Evolutionary conservation across 1,140 invertebrate genomes (phyloP).

Genomic region (Drosophila arizonae): DNA sequence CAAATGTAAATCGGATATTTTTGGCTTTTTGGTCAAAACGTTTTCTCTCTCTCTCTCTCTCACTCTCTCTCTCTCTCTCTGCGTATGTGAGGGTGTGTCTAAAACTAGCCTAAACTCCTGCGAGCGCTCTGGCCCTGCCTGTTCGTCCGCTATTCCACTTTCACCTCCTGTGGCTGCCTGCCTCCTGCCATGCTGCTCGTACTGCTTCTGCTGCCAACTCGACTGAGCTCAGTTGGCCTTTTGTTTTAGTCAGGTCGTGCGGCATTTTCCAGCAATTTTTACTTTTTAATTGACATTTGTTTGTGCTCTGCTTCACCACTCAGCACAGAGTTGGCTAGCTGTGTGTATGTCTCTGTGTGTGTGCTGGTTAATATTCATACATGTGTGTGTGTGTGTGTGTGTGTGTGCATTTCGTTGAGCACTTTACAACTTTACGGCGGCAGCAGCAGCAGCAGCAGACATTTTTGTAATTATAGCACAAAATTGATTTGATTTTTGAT

Average conservation of each 20-base stretch:
- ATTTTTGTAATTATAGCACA: slow-evolving; percentile 78
- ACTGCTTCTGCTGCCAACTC: slow-evolving; percentile 14
- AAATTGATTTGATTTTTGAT: slow-evolving; percentile 81
- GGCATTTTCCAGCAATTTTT: slow-evolving; percentile 78
- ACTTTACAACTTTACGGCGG: slow-evolving; percentile 71
- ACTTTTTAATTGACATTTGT: slow-evolving; percentile 80
- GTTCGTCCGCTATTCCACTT: not conserved
- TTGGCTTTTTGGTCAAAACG: not conserved
- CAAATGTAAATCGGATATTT: not conserved
- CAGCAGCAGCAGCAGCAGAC: slow-evolving; percentile 43
- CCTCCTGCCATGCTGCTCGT: not conserved
- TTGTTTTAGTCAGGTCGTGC: slow-evolving; percentile 71
- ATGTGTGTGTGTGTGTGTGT: slow-evolving; percentile 29
- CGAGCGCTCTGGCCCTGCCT: not conserved
- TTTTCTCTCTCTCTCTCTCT: not conserved
- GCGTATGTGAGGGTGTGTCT: not conserved
- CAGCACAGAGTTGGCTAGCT: slow-evolving; percentile 9
- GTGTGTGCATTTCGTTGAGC: slow-evolving; percentile 39
- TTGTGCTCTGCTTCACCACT: slow-evolving; percentile 31
- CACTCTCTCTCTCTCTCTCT: not conserved
- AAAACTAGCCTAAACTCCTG: slow-evolving; percentile 29
- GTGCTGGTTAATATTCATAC: slow-evolving; percentile 3
- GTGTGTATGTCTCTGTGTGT: slow-evolving; percentile 21
- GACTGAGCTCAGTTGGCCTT: slow-evolving; percentile 27
- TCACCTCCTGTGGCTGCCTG: not conserved